Base-by-base conservation (phyloP, 2,888 invertebrate genomes). In the Scaeva pyrastri region DNA sequence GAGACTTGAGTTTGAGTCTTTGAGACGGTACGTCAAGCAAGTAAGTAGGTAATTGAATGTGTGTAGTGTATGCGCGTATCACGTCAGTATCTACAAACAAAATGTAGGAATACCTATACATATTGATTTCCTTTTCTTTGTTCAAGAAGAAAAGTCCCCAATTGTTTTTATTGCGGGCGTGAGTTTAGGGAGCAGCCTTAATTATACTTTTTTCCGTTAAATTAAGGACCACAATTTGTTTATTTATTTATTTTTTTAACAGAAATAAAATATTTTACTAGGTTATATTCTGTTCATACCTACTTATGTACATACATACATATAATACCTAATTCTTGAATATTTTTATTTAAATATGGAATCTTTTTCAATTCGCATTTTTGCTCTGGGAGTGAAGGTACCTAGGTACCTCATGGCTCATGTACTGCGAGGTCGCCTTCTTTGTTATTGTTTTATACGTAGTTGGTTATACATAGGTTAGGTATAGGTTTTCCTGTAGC, bases 31-130 rank as follows among this genome's bases (percentile, higher is more conserved):
- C 66, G 52, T 60, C 60, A 12, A 72, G 23, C 62, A 60, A 41
- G 66, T 62, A 39, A 21, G 26, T 45, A 23, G 23, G 68, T 80
- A 85, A 85, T 85, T 85, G 80, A 80, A 86, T 82, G 56, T 86
- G 82, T 77, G 62, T 81, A 72, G 82, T 77, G 62, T 81, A 72
- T 52, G 81, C 58, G 81, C 84, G 70, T 79, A 75, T 74, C 74
- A 75, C 79, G 83, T 64, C 58, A 75, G 78, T 74, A 78, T 52
- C 14, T 16, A 50, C 55, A 26, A 45, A 19, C 56, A 55, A 70
- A 71, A 52, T 73, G 81, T 12, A 16, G 7, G 45, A 2, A 45
- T 16, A 23, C 23, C 14, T 14, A 2, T 52, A 52, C 66, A 74
- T 71, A 86, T 77, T 56, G 81, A 73, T 77, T 80, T 85, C 72